phyloP scores from a whole-genome alignment of 2,113 vertebrate species.

The Martes martes region DNA sequence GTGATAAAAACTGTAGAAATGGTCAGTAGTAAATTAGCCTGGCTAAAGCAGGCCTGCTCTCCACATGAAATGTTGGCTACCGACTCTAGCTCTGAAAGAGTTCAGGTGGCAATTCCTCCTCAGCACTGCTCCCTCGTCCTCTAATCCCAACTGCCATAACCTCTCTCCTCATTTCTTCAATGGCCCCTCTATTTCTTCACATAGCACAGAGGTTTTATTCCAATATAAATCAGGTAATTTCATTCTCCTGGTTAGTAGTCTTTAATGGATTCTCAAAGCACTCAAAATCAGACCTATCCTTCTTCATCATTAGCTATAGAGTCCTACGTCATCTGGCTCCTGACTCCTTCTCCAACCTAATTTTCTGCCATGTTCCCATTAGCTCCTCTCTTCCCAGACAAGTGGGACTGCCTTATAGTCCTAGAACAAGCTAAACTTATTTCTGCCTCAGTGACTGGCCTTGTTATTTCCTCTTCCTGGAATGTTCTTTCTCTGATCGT shows the following conservation, averaged over 20 bases:
- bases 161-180: not conserved
- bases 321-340: not conserved
- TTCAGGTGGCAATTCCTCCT: not conserved
- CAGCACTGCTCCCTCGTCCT: not conserved
- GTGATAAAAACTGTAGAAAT: not conserved
- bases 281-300: not conserved
- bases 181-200: not conserved
- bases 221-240: not conserved
- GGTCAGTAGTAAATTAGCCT: not conserved
- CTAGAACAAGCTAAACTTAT: not conserved
- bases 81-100: not conserved
- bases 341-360: not conserved
- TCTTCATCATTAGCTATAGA: not conserved
- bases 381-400: not conserved
- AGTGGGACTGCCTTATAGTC: not conserved
- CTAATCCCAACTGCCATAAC: not conserved
- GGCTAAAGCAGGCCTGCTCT: not conserved
- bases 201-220: not conserved
- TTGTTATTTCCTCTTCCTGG: not conserved
- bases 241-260: not conserved
- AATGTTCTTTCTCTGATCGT: not conserved
- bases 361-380: not conserved
- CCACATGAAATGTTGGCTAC: rapidly evolving
- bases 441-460: not conserved
- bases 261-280: not conserved